Evolutionary conservation across 2,888 invertebrate genomes (phyloP).

Genomic region (Agrochola litura): DNA sequence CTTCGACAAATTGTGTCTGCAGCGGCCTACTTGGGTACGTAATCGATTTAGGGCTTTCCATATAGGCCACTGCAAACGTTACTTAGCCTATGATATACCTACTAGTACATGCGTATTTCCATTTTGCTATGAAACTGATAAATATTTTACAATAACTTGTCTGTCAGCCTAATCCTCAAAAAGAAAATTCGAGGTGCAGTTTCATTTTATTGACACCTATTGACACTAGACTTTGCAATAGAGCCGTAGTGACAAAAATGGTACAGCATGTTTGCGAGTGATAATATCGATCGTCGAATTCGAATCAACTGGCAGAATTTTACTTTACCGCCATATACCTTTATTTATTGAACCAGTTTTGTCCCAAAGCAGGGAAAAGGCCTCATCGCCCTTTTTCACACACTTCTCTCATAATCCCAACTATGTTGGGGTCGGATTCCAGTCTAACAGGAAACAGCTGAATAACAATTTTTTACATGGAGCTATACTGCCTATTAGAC

Average conservation of each 20-base stretch:
- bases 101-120: not conserved
- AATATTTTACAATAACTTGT: conserved; percentile 16
- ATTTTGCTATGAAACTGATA: not conserved
- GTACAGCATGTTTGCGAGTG: not conserved
- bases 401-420: not conserved
- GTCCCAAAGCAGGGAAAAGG: not conserved
- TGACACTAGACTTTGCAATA: conserved; percentile 11
- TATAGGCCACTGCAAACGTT: no score
- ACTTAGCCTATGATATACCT: not conserved
- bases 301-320: not conserved
- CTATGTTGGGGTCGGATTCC: no score
- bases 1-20: no score
- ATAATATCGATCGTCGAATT: not conserved
- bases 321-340: not conserved
- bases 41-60: no score
- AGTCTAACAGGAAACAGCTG: no score
- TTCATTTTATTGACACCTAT: conserved; percentile 2
- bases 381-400: no score
- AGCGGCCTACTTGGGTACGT: no score
- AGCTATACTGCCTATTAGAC: no score
- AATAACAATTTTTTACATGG: no score
- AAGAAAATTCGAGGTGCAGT: conserved; percentile 6
- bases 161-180: not conserved
- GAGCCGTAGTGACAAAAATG: not conserved
- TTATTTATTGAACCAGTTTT: no score